phyloP scores from a whole-genome alignment of 2,113 vertebrate species.

The Procavia capensis region DNA sequence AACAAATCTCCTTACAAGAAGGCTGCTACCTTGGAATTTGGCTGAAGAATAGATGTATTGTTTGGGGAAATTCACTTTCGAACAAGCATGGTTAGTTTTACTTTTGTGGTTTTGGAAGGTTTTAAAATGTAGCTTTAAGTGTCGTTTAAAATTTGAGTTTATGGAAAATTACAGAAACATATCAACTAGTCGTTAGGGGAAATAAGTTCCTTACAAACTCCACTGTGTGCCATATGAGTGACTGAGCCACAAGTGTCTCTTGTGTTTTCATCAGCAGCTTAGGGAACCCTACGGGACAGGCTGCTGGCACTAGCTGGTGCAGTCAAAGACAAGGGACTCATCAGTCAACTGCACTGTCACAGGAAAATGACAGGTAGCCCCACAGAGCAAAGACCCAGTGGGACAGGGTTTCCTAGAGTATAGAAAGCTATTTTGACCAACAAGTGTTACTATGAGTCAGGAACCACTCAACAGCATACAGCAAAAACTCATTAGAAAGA shows the following conservation, averaged over 20 bases:
- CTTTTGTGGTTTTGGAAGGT: conserved; percentile 24
- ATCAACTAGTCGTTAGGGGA: background rate
- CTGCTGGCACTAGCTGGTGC: no score
- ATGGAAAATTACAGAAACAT: background rate
- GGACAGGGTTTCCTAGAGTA: no score
- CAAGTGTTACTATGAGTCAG: background rate
- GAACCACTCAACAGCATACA: background rate
- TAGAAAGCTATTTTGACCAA: no score
- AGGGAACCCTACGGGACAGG: background rate
- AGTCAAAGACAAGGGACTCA: no score
- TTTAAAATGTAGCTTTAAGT: conserved; percentile 26
- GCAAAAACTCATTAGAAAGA: background rate
- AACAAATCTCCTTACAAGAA: background rate
- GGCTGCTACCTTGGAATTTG: conserved; percentile 32
- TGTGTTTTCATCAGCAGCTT: background rate
- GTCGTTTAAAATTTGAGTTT: conserved; percentile 14
- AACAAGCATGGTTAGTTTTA: conserved; percentile 6
- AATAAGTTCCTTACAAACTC: background rate
- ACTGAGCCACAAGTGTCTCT: background rate
- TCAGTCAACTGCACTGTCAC: no score
- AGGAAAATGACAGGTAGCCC: no score
- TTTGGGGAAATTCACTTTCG: conserved; percentile 46
- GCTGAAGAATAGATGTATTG: conserved; percentile 36
- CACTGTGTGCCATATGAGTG: background rate
- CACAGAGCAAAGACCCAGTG: no score